phyloP scores from a whole-genome alignment of 1,140 invertebrate species.

The Subanguina moxae region DNA sequence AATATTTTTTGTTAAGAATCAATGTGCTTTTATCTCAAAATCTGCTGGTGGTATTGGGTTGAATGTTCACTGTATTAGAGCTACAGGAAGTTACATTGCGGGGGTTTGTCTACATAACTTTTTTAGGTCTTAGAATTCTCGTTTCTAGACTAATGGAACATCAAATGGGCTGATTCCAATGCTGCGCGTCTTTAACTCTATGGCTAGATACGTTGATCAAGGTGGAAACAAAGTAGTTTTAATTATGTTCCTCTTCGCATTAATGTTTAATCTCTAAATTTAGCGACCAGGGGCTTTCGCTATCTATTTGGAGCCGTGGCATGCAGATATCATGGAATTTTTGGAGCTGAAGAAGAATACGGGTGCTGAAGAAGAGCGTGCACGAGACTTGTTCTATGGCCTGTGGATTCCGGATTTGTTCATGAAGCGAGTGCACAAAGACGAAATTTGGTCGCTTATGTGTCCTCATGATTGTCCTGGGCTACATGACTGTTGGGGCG shows the following conservation, averaged over 20 bases:
- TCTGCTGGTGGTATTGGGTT: conserved; percentile 93
- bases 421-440: conserved; percentile 86
- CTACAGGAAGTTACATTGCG: conserved; percentile 82
- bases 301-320: conserved; percentile 97
- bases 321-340: conserved; percentile 93
- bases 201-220: conserved; percentile 93
- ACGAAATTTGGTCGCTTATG: conserved; percentile 89
- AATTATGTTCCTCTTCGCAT: background rate
- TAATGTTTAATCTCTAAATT: background rate
- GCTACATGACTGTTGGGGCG: conserved; percentile 83
- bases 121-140: background rate
- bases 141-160: conserved; percentile 73
- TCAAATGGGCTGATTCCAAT: conserved; percentile 97
- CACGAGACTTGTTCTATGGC: conserved; percentile 93
- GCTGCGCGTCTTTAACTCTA: conserved; percentile 90
- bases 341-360: conserved; percentile 89
- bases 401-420: conserved; percentile 98
- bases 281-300: conserved; percentile 94
- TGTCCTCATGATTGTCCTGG: conserved; percentile 89
- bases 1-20: conserved; percentile 60
- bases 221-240: conserved; percentile 82
- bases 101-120: conserved; percentile 63
- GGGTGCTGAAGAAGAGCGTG: conserved; percentile 84
- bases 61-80: conserved; percentile 90
- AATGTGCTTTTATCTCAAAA: conserved; percentile 90